Evolutionary conservation across 92 coral and sea anemone genomes (phyloP).

Genomic region (Isaurus tuberculatus): DNA sequence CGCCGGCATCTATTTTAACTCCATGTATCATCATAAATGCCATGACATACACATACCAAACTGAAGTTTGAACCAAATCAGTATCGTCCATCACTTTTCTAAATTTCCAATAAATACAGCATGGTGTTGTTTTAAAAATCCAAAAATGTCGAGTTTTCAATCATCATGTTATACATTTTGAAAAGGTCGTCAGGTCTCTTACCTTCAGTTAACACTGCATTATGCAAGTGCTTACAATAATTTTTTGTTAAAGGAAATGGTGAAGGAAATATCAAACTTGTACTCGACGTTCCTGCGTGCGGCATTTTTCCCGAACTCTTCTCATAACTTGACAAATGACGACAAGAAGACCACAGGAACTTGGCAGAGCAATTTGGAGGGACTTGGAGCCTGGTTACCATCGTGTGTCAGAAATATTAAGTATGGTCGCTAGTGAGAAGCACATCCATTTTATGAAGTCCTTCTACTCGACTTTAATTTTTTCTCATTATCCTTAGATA

Average conservation of each 20-base stretch:
- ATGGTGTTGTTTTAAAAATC: too few species aligned
- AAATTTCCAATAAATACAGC: too few species aligned
- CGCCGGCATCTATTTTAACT: too few species aligned
- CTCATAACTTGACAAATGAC: slow-evolving; percentile 38
- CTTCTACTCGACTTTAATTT: too few species aligned
- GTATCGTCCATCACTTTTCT: too few species aligned
- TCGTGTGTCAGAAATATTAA: slow-evolving; percentile 93
- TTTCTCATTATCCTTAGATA: too few species aligned
- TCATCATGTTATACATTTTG: too few species aligned
- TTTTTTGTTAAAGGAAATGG: slow-evolving; percentile 72
- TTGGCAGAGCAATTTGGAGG: slow-evolving; percentile 84
- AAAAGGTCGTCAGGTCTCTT: neutral
- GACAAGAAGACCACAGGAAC: slow-evolving; percentile 61
- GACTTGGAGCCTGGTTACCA: slow-evolving; percentile 95
- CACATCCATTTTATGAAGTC: neutral
- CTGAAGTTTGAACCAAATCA: too few species aligned
- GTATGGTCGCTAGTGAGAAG: slow-evolving; percentile 36
- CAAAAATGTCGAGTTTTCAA: too few species aligned
- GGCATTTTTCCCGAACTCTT: slow-evolving; percentile 81
- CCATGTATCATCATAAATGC: too few species aligned
- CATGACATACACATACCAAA: too few species aligned
- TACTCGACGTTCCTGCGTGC: slow-evolving; percentile 86
- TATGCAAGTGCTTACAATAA: neutral
- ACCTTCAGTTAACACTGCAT: neutral
- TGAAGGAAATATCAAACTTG: slow-evolving; percentile 75